Evolutionary conservation across 2,888 invertebrate genomes (phyloP).

Genomic region (Spialia ferax): DNA sequence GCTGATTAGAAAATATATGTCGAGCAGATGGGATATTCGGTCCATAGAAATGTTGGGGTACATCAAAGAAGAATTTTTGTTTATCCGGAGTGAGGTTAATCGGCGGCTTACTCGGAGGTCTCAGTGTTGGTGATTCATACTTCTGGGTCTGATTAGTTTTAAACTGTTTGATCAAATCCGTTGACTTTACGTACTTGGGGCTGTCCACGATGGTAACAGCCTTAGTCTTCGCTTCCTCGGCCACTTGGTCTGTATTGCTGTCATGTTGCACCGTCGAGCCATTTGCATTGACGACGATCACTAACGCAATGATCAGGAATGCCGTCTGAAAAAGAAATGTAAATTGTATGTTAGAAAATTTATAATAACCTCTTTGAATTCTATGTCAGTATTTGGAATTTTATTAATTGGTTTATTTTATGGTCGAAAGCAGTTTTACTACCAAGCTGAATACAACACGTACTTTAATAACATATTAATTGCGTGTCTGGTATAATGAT

Average conservation of each 20-base stretch:
- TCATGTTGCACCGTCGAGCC: slow-evolving; percentile 69
- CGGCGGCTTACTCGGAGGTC: slow-evolving; percentile 72
- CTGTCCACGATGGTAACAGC: slow-evolving; percentile 66
- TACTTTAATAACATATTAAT: no score
- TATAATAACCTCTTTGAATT: no score
- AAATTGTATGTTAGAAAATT: not conserved
- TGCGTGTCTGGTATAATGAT: not conserved
- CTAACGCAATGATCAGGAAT: slow-evolving; percentile 80
- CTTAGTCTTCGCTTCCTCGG: slow-evolving; percentile 70
- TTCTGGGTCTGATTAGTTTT: slow-evolving; percentile 57
- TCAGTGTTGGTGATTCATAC: slow-evolving; percentile 52
- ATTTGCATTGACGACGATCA: slow-evolving; percentile 77
- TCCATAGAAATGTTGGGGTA: slow-evolving; percentile 60
- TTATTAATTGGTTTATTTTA: not conserved
- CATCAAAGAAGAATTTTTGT: slow-evolving; percentile 58
- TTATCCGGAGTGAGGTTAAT: slow-evolving; percentile 60
- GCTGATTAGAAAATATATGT: slow-evolving; percentile 61
- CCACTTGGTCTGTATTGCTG: slow-evolving; percentile 67
- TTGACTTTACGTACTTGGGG: slow-evolving; percentile 64
- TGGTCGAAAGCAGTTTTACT: no score
- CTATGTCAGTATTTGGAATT: no score
- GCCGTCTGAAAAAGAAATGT: slow-evolving; percentile 67
- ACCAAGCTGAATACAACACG: not conserved
- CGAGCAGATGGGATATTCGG: slow-evolving; percentile 58
- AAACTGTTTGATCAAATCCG: slow-evolving; percentile 43